Conservation (phyloP, 2,888 invertebrate genomes). For the Polietes domitor region DNA sequence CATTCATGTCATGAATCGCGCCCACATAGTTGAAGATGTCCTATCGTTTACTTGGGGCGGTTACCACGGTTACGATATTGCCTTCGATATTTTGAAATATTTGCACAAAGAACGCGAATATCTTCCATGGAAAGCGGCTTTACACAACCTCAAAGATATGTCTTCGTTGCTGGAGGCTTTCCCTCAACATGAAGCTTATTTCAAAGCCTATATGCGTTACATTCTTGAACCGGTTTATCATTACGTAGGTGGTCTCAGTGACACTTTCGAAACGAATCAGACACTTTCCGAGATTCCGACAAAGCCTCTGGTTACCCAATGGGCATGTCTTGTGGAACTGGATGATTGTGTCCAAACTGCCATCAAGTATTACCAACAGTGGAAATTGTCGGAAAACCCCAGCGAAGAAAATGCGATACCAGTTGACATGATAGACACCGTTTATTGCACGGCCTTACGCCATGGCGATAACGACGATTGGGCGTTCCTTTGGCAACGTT, state of each 20-base stretch:
- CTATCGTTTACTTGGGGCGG: constrained; percentile 86
- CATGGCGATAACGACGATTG: too few species aligned
- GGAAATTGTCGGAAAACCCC: constrained; percentile 83
- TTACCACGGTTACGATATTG: too few species aligned
- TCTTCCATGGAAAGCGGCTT: too few species aligned
- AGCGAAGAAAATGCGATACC: constrained; percentile 86
- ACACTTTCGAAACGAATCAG: constrained; percentile 72
- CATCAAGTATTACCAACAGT: constrained; percentile 83
- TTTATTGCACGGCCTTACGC: constrained; percentile 88
- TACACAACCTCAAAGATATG: too few species aligned
- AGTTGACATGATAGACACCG: constrained; percentile 85
- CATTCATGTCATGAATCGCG: too few species aligned
- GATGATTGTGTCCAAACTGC: too few species aligned
- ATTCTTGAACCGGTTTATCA: constrained; percentile 85
- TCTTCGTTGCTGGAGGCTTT: too few species aligned
- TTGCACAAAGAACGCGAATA: constrained; percentile 68
- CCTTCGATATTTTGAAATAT: constrained; percentile 83
- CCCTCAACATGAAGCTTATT: not conserved
- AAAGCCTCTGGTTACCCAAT: constrained; percentile 82
- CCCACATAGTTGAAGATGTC: constrained; percentile 91
- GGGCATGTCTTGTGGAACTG: too few species aligned
- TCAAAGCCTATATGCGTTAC: constrained; percentile 83
- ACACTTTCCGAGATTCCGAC: constrained; percentile 73
- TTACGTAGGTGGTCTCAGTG: constrained; percentile 83
- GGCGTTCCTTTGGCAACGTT: too few species aligned